Conservation (phyloP, 2,888 invertebrate species). For the Lithosia quadra region DNA sequence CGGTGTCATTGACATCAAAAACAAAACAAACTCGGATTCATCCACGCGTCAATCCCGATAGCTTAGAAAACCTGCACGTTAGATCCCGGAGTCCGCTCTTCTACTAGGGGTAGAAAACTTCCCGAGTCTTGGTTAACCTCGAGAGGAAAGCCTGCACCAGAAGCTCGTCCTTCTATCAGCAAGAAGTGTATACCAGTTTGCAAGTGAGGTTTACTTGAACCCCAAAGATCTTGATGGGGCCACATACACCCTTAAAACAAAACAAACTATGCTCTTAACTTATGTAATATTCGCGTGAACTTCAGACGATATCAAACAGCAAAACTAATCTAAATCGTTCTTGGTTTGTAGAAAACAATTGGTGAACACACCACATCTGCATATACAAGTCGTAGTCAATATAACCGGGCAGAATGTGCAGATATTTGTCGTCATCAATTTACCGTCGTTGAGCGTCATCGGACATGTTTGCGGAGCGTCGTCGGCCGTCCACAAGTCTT, state of each 20-base stretch:
- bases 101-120: too few relatives aligned
- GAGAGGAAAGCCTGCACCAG: neutral
- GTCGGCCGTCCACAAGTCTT: constrained; percentile 60
- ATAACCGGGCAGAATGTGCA: constrained; percentile 33
- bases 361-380: constrained; percentile 14
- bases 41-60: neutral
- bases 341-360: constrained; percentile 2
- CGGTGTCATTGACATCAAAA: neutral
- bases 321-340: neutral
- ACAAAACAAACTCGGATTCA: neutral
- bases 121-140: too few relatives aligned
- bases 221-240: neutral
- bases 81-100: too few relatives aligned
- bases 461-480: constrained; percentile 67
- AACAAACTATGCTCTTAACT: neutral
- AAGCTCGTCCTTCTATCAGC: neutral
- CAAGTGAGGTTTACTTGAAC: neutral
- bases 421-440: constrained; percentile 73
- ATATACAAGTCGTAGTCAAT: constrained; percentile 37
- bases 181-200: neutral
- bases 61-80: neutral
- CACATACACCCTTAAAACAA: neutral
- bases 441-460: constrained; percentile 61
- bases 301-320: neutral
- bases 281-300: neutral